Evolutionary conservation across 2,797 vertebrate genomes (phyloP).

Genomic region (Oreonectes daqikongensis): DNA sequence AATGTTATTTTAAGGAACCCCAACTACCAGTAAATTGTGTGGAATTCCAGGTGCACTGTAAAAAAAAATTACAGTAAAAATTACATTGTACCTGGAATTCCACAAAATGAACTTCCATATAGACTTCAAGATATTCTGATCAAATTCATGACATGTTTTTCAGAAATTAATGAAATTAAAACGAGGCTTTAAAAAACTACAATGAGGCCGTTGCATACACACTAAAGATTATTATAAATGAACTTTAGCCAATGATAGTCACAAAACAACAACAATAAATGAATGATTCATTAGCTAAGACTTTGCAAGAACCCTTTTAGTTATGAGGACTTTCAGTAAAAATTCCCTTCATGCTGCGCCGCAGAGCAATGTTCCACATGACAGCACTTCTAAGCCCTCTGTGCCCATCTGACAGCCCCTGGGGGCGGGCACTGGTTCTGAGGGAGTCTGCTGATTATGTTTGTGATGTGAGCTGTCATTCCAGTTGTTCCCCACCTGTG

Average conservation of each 20-base stretch:
- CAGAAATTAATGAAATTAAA: no score
- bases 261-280: neutral
- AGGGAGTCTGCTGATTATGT: slow-evolving; percentile 54
- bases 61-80: no score
- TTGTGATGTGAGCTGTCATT: slow-evolving; percentile 60
- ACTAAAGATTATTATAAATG: no score
- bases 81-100: no score
- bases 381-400: slow-evolving; percentile 56
- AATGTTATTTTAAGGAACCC: no score
- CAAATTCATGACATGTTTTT: neutral
- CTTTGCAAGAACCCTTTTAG: slow-evolving; percentile 9
- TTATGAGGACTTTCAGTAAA: slow-evolving; percentile 21
- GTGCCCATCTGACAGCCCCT: slow-evolving; percentile 53
- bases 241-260: neutral
- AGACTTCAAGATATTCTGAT: neutral
- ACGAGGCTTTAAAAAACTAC: no score
- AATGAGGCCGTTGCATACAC: no score
- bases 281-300: slow-evolving; percentile 14
- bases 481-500: slow-evolving; percentile 54
- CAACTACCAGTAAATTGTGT: no score
- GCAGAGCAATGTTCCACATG: slow-evolving; percentile 47
- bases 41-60: no score
- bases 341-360: slow-evolving; percentile 42
- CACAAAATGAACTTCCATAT: no score
- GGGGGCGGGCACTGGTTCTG: slow-evolving; percentile 33